Evolutionary conservation across 2,113 vertebrate species (phyloP).

Genomic region (Amphilophus citrinellus): DNA sequence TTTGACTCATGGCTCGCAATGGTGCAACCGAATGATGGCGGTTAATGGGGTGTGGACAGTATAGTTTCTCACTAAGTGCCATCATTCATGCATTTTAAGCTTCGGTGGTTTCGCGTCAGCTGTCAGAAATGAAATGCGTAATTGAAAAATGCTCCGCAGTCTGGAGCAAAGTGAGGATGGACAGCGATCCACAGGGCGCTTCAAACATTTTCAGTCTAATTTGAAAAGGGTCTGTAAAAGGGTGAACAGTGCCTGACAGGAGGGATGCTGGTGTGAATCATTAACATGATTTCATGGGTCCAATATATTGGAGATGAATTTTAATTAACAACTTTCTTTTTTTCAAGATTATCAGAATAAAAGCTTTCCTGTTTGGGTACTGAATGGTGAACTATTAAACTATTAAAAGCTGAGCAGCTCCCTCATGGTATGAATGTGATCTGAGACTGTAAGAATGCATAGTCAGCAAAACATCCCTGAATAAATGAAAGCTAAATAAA

Average conservation of each 20-base stretch:
- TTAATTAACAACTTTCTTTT: no score
- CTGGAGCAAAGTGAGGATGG: slow-evolving; percentile 9
- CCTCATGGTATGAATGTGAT: background rate
- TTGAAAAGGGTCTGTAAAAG: background rate
- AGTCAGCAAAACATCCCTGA: slow-evolving; percentile 35
- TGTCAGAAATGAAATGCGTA: slow-evolving; percentile 81
- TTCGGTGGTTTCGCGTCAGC: slow-evolving; percentile 66
- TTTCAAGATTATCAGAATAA: background rate
- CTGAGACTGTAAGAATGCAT: slow-evolving; percentile 30
- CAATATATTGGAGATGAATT: no score
- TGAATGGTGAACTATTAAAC: background rate
- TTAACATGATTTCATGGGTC: background rate
- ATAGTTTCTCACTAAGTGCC: slow-evolving; percentile 78
- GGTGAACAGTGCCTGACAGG: background rate
- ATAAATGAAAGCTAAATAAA: slow-evolving; percentile 19
- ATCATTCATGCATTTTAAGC: slow-evolving; percentile 77
- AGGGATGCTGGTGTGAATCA: background rate
- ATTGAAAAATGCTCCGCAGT: slow-evolving; percentile 65
- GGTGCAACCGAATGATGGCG: slow-evolving; percentile 41
- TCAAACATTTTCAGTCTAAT: slow-evolving; percentile 22
- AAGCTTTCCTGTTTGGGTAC: background rate
- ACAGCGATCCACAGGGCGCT: background rate
- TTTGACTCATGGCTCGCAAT: slow-evolving; percentile 66
- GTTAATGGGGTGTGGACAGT: slow-evolving; percentile 72
- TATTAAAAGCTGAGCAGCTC: background rate